Evolutionary conservation across 2,888 invertebrate genomes (phyloP).

Genomic region (Parnassius glacialis): DNA sequence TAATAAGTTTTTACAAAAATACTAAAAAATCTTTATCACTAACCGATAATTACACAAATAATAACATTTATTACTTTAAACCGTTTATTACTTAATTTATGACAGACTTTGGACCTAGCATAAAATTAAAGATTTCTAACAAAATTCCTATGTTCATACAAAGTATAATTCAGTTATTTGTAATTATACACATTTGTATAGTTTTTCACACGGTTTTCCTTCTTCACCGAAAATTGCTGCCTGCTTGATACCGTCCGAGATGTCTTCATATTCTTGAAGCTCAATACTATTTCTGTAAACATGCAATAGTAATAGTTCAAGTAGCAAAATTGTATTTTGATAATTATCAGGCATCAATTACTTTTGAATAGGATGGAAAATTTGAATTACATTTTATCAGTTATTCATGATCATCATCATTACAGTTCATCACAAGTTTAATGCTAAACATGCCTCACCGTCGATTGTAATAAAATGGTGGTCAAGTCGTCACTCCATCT

Average conservation of each 20-base stretch:
- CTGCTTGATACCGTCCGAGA: conserved; percentile 83
- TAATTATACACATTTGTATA: conserved; percentile 69
- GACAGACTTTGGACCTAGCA: conserved; percentile 22
- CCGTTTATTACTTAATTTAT: neutral
- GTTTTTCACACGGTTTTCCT: conserved; percentile 79
- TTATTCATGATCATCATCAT: no score
- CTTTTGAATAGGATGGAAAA: no score
- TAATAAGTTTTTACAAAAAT: no score
- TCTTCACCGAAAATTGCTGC: conserved; percentile 84
- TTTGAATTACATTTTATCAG: no score
- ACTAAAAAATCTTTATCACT: no score
- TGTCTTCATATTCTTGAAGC: conserved; percentile 81
- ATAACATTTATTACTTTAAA: neutral
- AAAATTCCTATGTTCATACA: neutral
- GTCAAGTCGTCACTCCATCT: no score
- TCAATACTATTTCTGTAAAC: conserved; percentile 68
- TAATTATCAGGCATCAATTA: no score
- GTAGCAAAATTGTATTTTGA: no score
- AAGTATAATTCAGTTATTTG: no score
- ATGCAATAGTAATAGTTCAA: neutral
- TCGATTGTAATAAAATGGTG: no score
- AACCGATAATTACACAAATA: neutral
- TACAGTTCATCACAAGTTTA: no score
- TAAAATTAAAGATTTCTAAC: neutral
- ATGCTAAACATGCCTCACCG: no score